phyloP scores from a whole-genome alignment of 1,140 invertebrate species.

The Oncopodura yosiiana region DNA sequence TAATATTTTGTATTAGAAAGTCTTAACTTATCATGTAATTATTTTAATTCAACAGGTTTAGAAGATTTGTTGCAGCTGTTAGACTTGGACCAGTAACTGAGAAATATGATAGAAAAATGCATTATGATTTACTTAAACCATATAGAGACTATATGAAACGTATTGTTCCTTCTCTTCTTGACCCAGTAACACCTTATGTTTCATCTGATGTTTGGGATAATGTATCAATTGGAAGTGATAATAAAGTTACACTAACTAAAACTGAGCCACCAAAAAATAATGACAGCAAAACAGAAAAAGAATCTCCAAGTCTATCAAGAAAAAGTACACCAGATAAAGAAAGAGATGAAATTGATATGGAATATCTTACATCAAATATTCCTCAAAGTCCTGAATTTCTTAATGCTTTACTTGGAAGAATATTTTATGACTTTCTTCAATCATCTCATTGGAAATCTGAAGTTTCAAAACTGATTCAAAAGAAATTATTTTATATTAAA shows the following conservation, averaged over 20 bases:
- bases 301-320: constrained; percentile 2
- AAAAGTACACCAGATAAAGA: constrained; percentile 26
- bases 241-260: not conserved
- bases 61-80: constrained; percentile 31
- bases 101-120: not conserved
- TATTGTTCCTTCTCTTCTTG: constrained; percentile 2
- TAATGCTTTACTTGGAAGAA: constrained; percentile 62
- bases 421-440: constrained; percentile 67
- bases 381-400: constrained; percentile 48
- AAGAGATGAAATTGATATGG: constrained; percentile 10
- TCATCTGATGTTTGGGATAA: constrained; percentile 6
- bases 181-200: not conserved
- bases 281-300: not conserved
- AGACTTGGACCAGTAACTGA: constrained; percentile 11
- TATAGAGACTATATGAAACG: constrained; percentile 19
- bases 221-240: not conserved
- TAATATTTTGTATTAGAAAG: constrained; percentile 35
- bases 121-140: not conserved
- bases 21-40: constrained; percentile 40
- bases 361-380: constrained; percentile 9
- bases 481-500: constrained; percentile 74
- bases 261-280: not conserved
- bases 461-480: constrained; percentile 67
- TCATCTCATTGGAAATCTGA: constrained; percentile 51
- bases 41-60: constrained; percentile 34